Base-by-base conservation (phyloP, 2,113 vertebrate genomes). In the Zootoca vivipara region DNA sequence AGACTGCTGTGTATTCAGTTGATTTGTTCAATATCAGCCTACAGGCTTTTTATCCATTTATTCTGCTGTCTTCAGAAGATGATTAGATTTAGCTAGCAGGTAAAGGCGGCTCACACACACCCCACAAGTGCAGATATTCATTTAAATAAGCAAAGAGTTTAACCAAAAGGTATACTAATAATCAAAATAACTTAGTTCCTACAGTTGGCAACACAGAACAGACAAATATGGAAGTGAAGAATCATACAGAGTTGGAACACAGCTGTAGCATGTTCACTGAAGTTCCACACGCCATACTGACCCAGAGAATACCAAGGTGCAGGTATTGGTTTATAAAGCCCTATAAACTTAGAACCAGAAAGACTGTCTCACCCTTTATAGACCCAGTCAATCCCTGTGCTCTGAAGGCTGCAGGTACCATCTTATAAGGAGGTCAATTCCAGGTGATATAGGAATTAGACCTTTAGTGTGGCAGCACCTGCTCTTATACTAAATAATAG, bases 201-300 rank as follows among this genome's bases (percentile, higher is more conserved):
- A 62, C 86, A 6, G 10, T 1, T 46, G 18, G 78, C 88, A 84
- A 69, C 87, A 35, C 52, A 67, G 35, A 64, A 8, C 0, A 0
- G 0, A 1, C 33, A 91, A 85, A 42, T 2, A 35, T 89, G 64
- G 62, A 6, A 22, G 2, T 24, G 15, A 30, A 30, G 0, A 1
- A 2, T 56, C 16, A 89, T 0, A 1, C 18, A 69, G 65, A 62
- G 75, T 64, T 42, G 5, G 30, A 46, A 20, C 13, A 7, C 0
- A 0, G 77, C 3, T 1, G 3, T 35, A 70, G 38, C 73, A 40
- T 1, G 0, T 0, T 38, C 16, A 3, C 18, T 0, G 0, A 13
- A 1, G 73, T 75, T 73, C 0, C 13, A 0, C 78, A 0, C 78
- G 8, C 13, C 12, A 46, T 0, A 70, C 18, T 70, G 40, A 22